Conservation (phyloP, 2,888 invertebrate species). For the Xylota segnis region DNA sequence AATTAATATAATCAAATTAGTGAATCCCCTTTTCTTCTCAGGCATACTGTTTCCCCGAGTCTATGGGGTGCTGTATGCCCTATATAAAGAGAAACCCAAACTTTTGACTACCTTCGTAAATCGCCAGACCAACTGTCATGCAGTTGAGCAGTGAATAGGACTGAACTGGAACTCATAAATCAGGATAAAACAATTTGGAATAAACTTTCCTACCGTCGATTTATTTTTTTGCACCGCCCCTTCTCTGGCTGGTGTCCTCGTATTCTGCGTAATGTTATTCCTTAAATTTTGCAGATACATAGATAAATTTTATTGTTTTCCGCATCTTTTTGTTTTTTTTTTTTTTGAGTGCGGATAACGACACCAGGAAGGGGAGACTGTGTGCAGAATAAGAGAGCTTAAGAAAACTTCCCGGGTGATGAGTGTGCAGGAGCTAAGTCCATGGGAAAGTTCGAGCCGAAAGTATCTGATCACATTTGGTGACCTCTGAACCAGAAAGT, state of each 20-base stretch:
- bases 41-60: constrained; percentile 8
- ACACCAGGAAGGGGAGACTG: neutral
- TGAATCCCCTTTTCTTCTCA: neutral
- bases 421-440: constrained; percentile 35
- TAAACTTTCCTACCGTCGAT: constrained; percentile 65
- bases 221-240: constrained; percentile 14
- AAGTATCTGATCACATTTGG: constrained; percentile 74
- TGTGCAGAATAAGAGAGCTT: constrained; percentile 23
- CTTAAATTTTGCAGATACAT: constrained; percentile 57
- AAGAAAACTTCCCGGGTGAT: constrained; percentile 18
- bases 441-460: constrained; percentile 53
- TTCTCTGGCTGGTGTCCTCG: neutral
- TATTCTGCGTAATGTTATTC: constrained; percentile 59
- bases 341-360: constrained; percentile 25
- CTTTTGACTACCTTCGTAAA: constrained; percentile 62
- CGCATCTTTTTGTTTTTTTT: constrained; percentile 11
- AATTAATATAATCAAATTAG: neutral
- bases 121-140: constrained; percentile 70
- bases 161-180: constrained; percentile 74
- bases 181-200: constrained; percentile 76
- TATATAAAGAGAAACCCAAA: constrained; percentile 15
- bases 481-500: constrained; percentile 83
- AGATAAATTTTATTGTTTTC: constrained; percentile 65
- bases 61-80: neutral
- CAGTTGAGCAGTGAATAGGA: constrained; percentile 66